Evolutionary conservation across 2,113 vertebrate genomes (phyloP).

Genomic region (Cebidichthys violaceus): DNA sequence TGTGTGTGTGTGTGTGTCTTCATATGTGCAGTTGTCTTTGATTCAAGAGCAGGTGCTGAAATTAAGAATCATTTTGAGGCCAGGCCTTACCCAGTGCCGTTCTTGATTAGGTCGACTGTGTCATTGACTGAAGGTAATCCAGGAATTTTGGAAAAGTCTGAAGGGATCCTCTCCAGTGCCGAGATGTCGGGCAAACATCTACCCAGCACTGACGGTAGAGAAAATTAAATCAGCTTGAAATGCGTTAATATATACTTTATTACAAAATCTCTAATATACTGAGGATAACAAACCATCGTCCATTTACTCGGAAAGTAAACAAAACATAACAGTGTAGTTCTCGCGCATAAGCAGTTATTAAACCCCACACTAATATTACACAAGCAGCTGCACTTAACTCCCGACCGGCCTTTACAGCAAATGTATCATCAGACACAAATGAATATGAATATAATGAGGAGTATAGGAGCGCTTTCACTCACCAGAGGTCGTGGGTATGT

Average conservation of each 20-base stretch:
- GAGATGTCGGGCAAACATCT: constrained; percentile 86
- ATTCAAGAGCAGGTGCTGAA: background rate
- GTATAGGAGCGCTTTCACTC: constrained; percentile 37
- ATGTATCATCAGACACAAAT: background rate
- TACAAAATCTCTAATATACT: background rate
- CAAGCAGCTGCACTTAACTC: background rate
- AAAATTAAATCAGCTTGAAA: background rate
- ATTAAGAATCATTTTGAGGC: background rate
- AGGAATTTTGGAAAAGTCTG: constrained; percentile 37
- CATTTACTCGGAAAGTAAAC: background rate
- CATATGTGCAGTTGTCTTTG: constrained; percentile 1
- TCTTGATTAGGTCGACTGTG: constrained; percentile 60
- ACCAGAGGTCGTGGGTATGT: constrained; percentile 83
- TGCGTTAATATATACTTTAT: background rate
- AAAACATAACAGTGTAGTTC: background rate
- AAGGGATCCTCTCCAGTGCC: constrained; percentile 21
- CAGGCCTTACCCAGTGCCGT: constrained; percentile 78
- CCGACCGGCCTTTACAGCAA: background rate
- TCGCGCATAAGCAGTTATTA: background rate
- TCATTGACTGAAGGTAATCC: constrained; percentile 64
- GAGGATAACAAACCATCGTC: background rate
- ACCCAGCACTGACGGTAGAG: constrained; percentile 79
- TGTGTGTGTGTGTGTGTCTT: background rate
- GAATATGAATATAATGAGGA: background rate
- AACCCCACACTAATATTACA: background rate